Conservation (phyloP, 1,140 invertebrate genomes). For the Drosophila rufa region DNA sequence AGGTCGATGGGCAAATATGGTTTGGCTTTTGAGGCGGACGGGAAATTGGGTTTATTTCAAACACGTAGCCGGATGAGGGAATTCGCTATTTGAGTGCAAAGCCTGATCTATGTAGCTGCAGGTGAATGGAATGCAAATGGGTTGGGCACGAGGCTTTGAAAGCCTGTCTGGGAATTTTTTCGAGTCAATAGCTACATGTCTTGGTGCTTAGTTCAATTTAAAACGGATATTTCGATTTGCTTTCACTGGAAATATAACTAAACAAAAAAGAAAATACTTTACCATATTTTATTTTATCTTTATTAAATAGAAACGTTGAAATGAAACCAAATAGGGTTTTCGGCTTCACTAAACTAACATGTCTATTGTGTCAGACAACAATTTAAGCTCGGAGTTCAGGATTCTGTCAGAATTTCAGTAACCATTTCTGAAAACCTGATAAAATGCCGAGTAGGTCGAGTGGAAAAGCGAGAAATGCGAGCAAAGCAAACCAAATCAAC, state of each 20-base stretch:
- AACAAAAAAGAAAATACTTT: too few species aligned
- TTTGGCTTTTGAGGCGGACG: slow-evolving; percentile 4
- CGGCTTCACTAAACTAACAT: not conserved
- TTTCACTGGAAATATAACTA: too few species aligned
- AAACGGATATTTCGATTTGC: not conserved
- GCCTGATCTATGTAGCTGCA: slow-evolving; percentile 14
- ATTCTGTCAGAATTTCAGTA: not conserved
- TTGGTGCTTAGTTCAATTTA: not conserved
- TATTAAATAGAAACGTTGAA: not conserved
- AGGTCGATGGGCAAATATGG: slow-evolving; percentile 17
- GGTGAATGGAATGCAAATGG: slow-evolving; percentile 32
- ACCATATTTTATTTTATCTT: not conserved
- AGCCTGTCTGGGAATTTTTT: not conserved
- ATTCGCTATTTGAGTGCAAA: slow-evolving; percentile 25
- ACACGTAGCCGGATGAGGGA: slow-evolving; percentile 30
- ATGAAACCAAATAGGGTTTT: not conserved
- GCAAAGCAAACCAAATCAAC: slow-evolving; percentile 10
- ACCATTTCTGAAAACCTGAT: slow-evolving; percentile 14
- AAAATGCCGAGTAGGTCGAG: slow-evolving; percentile 18
- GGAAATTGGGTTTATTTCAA: slow-evolving; percentile 43
- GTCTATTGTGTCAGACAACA: not conserved
- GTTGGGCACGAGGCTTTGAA: not conserved
- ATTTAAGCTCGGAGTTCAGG: not conserved
- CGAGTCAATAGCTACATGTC: slow-evolving; percentile 1
- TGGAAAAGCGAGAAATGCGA: slow-evolving; percentile 22